Evolutionary conservation across 2,888 invertebrate genomes (phyloP), one percentile per base, ranked within the genome.

Genomic region (Chymomyza amoena): DNA sequence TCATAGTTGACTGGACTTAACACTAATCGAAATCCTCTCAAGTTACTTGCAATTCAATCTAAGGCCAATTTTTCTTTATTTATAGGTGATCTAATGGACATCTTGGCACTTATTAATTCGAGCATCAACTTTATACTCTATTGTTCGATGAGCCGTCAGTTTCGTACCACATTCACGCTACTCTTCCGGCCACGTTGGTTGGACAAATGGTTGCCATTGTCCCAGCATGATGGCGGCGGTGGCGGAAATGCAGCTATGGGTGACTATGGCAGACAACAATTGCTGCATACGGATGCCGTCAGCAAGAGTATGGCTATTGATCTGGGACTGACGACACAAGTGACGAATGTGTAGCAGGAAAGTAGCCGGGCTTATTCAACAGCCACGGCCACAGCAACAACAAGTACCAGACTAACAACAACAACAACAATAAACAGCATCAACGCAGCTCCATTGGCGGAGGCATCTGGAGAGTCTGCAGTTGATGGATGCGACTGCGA

Each of bases 111-210:
- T 79, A 95, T 97, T 87, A 98, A 98, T 90, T 97, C 97, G 56
- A 96, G 97, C 54, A 96, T 98, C 84, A 98, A 98, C 92, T 98
- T 98, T 92, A 96, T 98, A 77, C 93, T 98, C 67, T 98, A 98
- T 93, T 98, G 97, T 92, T 95, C 96, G 81, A 98, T 98, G 98
- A 97, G 97, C 79, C 94, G 96, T 25, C 98, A 98, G 92, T 98
- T 98, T 92, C 94, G 98, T 13, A 93, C 93, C 76, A 96, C 96
- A 4, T 96, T 96, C 89, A 94, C 94, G 54, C 93, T 95, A 77
- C 93, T 97, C 64, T 97, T 98, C 89, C 93, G 94, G 63, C 95
- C 95, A 73, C 92, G 94, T 74, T 92, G 94, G 78, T 81, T 94
- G 54, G 92, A 93, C 78, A 89, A 87, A 77, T 92, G 92, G 92